Conservation (phyloP, 2,797 vertebrate genomes). For the Falco berigora region DNA sequence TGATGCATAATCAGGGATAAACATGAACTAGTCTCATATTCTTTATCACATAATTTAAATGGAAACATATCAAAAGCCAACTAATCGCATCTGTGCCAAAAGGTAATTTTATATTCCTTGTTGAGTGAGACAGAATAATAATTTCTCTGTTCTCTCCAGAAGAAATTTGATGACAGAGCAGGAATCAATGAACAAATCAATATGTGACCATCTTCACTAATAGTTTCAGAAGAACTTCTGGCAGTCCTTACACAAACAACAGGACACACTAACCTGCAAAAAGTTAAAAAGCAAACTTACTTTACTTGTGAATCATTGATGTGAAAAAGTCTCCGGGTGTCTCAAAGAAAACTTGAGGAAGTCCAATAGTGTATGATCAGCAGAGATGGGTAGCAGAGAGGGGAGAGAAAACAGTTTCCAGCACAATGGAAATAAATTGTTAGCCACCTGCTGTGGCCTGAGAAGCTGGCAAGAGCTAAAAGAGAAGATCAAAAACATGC, state of each 20-base stretch:
- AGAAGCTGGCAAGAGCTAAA: not conserved
- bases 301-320: slow-evolving; percentile 40
- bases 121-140: slow-evolving; percentile 9
- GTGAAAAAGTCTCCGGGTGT: slow-evolving; percentile 23
- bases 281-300: slow-evolving; percentile 16
- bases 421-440: not conserved
- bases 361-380: not conserved
- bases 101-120: slow-evolving; percentile 12
- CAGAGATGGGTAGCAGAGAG: slow-evolving; percentile 9
- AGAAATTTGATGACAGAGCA: not conserved
- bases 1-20: slow-evolving; percentile 19
- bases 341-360: slow-evolving; percentile 46
- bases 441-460: not conserved
- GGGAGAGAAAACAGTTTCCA: not conserved
- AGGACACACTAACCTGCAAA: not conserved
- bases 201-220: not conserved
- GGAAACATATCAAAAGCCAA: slow-evolving; percentile 19
- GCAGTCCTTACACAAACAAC: not conserved
- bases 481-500: not conserved
- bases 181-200: slow-evolving; percentile 28
- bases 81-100: slow-evolving; percentile 24
- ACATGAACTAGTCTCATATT: slow-evolving; percentile 9
- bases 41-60: slow-evolving; percentile 26
- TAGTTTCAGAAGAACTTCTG: slow-evolving; percentile 17
- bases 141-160: not conserved